Conservation (phyloP, 2,888 invertebrate genomes). For the Mellilla xanthometata region DNA sequence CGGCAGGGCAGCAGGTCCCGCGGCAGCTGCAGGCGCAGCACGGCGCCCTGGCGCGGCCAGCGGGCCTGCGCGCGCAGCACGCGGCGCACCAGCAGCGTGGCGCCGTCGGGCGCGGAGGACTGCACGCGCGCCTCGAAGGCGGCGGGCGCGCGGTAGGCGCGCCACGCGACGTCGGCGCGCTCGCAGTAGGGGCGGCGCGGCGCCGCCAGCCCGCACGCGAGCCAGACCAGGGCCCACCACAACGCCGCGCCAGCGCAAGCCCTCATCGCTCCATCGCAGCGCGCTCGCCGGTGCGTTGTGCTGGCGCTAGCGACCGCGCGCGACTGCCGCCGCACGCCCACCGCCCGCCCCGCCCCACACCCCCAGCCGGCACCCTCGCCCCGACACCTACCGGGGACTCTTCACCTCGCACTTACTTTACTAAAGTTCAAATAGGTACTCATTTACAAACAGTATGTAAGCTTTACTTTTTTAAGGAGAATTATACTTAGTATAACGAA, state of each 20-base stretch:
- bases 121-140: constrained; percentile 78
- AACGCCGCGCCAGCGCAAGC: constrained; percentile 75
- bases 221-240: constrained; percentile 72
- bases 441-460: no score
- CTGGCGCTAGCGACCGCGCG: constrained; percentile 59
- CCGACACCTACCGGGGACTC: neutral
- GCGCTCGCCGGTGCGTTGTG: constrained; percentile 51
- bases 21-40: constrained; percentile 63
- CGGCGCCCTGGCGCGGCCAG: constrained; percentile 69
- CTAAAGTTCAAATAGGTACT: no score
- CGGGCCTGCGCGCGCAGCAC: constrained; percentile 67
- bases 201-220: constrained; percentile 55
- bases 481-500: no score
- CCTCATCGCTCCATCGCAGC: constrained; percentile 79
- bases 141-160: constrained; percentile 76
- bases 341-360: constrained; percentile 9
- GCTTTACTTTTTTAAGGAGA: no score
- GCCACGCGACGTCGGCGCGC: constrained; percentile 80
- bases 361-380: neutral
- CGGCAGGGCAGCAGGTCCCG: constrained; percentile 61
- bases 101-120: constrained; percentile 67
- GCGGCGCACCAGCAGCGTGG: constrained; percentile 70
- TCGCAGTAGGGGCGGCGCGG: constrained; percentile 76
- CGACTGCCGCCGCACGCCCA: constrained; percentile 53
- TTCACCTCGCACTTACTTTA: no score